Conservation (phyloP, 2,797 vertebrate species). For the Lepidocolaptes lacrymiger region DNA sequence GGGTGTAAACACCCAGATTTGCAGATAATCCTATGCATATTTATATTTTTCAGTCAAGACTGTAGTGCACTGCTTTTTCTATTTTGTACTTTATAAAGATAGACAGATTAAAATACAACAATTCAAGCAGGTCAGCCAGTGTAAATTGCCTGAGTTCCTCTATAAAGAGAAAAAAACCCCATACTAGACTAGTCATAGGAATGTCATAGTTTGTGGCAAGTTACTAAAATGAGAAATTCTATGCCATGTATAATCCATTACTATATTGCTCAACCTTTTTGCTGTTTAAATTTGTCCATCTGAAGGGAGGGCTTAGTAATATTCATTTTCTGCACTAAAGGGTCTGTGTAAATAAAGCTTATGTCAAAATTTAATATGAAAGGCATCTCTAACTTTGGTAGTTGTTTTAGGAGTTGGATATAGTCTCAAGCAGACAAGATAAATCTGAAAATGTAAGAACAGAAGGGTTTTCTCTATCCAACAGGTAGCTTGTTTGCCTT, state of each 20-base stretch:
- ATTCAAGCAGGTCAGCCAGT: background rate
- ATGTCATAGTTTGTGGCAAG: background rate
- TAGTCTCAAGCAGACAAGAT: background rate
- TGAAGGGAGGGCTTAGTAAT: background rate
- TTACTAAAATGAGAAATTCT: background rate
- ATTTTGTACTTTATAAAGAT: background rate
- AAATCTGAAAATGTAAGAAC: background rate
- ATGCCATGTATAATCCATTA: background rate
- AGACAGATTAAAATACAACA: background rate
- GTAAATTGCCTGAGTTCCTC: background rate
- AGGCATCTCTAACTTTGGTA: background rate
- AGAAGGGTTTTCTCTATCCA: rapidly evolving
- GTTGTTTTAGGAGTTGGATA: background rate
- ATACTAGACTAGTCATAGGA: background rate
- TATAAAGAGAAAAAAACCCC: background rate
- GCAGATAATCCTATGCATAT: background rate
- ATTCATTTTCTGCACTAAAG: background rate
- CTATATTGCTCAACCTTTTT: background rate
- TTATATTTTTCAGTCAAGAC: background rate
- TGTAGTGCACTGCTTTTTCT: background rate
- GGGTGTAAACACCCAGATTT: background rate
- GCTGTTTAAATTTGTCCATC: background rate
- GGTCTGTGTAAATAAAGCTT: background rate
- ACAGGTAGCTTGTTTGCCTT: background rate
- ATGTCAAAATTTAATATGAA: background rate